phyloP scores from a whole-genome alignment of 64 coral and sea anemone genomes.

The Stichodactyla mertensii region DNA sequence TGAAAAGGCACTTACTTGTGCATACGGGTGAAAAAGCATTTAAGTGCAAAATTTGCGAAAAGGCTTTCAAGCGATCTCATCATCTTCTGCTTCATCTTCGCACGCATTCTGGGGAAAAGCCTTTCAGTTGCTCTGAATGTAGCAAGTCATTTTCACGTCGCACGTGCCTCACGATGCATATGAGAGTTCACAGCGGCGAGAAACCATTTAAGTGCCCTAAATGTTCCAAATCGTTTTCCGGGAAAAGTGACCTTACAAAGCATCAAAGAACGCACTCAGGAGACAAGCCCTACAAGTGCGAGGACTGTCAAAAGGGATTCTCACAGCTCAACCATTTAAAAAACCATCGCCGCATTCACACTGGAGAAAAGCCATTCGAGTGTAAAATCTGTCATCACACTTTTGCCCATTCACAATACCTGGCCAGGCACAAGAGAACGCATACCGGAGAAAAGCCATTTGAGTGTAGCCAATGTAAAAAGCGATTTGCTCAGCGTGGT shows the following conservation, averaged over 20 bases:
- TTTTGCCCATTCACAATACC: constrained; percentile 12
- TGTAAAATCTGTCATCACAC: constrained; percentile 29
- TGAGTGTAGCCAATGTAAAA: constrained; percentile 15
- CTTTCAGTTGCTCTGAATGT: not conserved
- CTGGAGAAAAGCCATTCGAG: constrained; percentile 24
- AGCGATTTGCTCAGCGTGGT: not conserved
- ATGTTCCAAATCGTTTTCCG: not conserved
- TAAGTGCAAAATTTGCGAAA: constrained; percentile 13
- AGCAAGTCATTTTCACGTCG: not conserved
- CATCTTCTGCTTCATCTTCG: not conserved
- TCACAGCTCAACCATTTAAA: not conserved
- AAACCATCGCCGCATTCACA: constrained; percentile 14
- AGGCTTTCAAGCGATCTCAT: not conserved
- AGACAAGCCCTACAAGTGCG: constrained; percentile 29
- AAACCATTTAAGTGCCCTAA: constrained; percentile 10
- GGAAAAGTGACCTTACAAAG: not conserved
- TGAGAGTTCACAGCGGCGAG: not conserved
- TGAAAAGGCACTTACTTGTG: not conserved
- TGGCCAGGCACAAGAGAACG: not conserved
- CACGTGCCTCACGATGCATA: not conserved
- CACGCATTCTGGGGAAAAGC: constrained; percentile 4
- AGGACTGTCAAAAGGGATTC: not conserved
- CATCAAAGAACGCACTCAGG: constrained; percentile 23
- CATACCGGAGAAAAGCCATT: constrained; percentile 32
- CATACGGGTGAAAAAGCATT: constrained; percentile 20